These are phyloP conservation scores for Gonatopus flavifemur DNA, from an alignment of 1,140 invertebrate species.

Conservation along the genomic window DNA sequence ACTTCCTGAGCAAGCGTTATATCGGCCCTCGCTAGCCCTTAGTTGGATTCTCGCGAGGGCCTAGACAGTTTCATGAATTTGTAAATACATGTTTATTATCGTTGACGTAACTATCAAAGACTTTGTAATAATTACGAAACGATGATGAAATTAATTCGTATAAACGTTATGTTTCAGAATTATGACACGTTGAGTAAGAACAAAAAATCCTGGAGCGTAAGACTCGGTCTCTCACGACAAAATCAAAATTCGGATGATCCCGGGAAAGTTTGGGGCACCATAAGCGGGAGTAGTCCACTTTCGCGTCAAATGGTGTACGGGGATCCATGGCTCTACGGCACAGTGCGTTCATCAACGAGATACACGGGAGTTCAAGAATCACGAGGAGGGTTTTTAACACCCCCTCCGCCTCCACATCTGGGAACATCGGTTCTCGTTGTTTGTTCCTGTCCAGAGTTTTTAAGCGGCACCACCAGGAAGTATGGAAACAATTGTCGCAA, in stretches of 20 bases:
- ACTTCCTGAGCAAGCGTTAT: too few species aligned
- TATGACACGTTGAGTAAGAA: conserved; percentile 54
- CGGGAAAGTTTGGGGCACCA: conserved; percentile 59
- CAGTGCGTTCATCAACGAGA: conserved; percentile 66
- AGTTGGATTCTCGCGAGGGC: too few species aligned
- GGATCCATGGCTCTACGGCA: conserved; percentile 80
- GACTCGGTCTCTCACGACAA: conserved; percentile 50
- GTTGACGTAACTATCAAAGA: too few species aligned
- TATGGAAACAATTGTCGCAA: conserved; percentile 73
- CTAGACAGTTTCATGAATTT: too few species aligned
- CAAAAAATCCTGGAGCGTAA: conserved; percentile 56
- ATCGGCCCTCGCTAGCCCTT: too few species aligned
- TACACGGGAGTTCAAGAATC: conserved; percentile 27
- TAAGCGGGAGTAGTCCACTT: conserved; percentile 61
- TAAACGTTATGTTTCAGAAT: conserved; percentile 41
- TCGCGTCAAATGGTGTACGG: conserved; percentile 80
- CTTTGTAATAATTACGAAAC: too few species aligned
- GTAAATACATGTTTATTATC: too few species aligned
- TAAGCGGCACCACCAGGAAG: conserved; percentile 73
- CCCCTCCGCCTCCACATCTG: conserved; percentile 34
- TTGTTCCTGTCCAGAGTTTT: conserved; percentile 75
- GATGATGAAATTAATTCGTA: too few species aligned
- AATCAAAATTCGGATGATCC: conserved; percentile 47
- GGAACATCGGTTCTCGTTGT: conserved; percentile 68
- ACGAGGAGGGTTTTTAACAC: conserved; percentile 27